phyloP scores from a whole-genome alignment of 2,888 invertebrate genomes.

The Oxyteleia sp. region DNA sequence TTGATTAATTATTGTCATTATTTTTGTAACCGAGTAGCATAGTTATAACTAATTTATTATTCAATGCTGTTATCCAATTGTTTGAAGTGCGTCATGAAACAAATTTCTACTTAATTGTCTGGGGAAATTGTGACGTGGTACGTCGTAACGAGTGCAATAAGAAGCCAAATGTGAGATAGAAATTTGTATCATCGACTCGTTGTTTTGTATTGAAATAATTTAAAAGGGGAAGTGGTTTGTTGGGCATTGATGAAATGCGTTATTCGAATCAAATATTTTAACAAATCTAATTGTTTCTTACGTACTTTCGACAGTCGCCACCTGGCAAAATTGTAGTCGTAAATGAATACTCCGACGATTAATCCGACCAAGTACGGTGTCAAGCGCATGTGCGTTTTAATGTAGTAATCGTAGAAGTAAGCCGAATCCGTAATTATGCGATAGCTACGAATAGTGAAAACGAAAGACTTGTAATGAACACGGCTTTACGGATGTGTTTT shows the following conservation, averaged over 20 bases:
- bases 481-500: constrained; percentile 53
- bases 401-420: constrained; percentile 78
- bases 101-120: constrained; percentile 36
- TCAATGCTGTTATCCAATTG: constrained; percentile 13
- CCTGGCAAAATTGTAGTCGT: constrained; percentile 77
- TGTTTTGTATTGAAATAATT: constrained; percentile 39
- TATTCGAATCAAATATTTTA: constrained; percentile 10
- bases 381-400: constrained; percentile 79
- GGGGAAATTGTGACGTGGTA: neutral
- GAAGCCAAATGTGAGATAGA: too few relatives aligned
- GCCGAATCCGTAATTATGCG: constrained; percentile 70
- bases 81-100: constrained; percentile 23
- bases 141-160: constrained; percentile 1
- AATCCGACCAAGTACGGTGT: constrained; percentile 79
- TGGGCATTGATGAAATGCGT: constrained; percentile 30
- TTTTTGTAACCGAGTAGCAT: constrained; percentile 33
- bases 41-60: constrained; percentile 44
- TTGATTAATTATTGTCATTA: constrained; percentile 21
- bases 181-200: constrained; percentile 32
- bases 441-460: constrained; percentile 49
- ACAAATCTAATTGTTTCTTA: constrained; percentile 52
- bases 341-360: constrained; percentile 78
- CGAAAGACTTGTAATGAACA: constrained; percentile 55
- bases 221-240: constrained; percentile 5
- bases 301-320: constrained; percentile 79